These are phyloP conservation scores for Calephelis nemesis DNA, from an alignment of 1,140 invertebrate species.

Conservation along the genomic window DNA sequence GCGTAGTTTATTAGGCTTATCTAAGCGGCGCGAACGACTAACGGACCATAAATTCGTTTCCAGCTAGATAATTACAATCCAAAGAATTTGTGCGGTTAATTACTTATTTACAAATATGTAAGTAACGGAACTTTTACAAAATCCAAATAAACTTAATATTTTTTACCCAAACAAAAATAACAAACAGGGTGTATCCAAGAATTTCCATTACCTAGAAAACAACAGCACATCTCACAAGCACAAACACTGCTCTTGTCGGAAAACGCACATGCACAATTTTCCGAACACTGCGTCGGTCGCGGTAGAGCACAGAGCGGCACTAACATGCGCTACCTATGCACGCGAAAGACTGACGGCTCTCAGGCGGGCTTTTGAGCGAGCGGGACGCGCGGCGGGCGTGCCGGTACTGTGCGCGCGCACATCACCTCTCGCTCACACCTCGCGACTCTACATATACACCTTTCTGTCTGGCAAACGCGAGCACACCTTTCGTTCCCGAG, in stretches of 20 bases:
- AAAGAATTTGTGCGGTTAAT: conserved; percentile 28
- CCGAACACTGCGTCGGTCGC: conserved; percentile 75
- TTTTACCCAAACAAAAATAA: conserved; percentile 22
- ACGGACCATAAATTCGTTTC: conserved; percentile 60
- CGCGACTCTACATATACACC: conserved; percentile 40
- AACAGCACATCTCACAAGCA: conserved; percentile 77
- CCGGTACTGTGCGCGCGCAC: conserved; percentile 68
- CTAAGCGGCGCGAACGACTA: conserved; percentile 65
- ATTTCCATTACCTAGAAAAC: conserved; percentile 74
- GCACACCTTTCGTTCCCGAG: conserved; percentile 77
- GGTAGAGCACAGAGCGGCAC: conserved; percentile 63
- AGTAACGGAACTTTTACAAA: conserved; percentile 8
- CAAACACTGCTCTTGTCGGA: conserved; percentile 73
- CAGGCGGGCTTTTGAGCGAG: conserved; percentile 58
- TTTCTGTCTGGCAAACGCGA: conserved; percentile 59
- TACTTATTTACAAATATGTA: conserved; percentile 10
- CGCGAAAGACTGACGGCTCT: conserved; percentile 68
- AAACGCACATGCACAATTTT: conserved; percentile 79
- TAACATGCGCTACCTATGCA: conserved; percentile 63
- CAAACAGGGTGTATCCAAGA: conserved; percentile 56
- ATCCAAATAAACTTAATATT: conserved; percentile 12
- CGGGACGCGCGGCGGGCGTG: conserved; percentile 75
- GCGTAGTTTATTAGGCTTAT: conserved; percentile 61
- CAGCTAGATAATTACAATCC: conserved; percentile 43
- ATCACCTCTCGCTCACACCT: conserved; percentile 50